Conservation (phyloP, 2,113 vertebrate species). For the Calonectris borealis region DNA sequence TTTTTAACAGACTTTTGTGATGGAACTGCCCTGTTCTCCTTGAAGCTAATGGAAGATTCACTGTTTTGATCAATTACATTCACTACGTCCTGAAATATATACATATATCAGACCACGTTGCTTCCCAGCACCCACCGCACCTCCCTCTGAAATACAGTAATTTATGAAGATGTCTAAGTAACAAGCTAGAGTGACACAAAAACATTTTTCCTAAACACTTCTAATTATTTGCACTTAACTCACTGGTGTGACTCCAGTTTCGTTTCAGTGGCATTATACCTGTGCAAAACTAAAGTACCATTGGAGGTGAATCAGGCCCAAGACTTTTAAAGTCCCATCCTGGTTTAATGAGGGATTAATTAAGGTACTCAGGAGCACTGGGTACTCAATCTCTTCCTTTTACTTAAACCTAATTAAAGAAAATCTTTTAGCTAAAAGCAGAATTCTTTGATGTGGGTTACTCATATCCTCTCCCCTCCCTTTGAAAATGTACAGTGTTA, state of each 20-base stretch:
- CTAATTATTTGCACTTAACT: not conserved
- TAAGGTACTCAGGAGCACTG: not conserved
- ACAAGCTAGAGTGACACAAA: not conserved
- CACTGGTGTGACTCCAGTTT: not conserved
- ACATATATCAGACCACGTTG: not conserved
- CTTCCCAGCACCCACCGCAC: not conserved
- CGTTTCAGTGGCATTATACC: not conserved
- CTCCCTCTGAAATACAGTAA: not conserved
- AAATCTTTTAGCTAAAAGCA: not conserved
- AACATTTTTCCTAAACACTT: not conserved
- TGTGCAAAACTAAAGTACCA: not conserved
- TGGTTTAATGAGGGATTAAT: conserved; percentile 7
- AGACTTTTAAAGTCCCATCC: not conserved
- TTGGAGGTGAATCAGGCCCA: not conserved
- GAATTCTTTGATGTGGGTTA: conserved; percentile 4
- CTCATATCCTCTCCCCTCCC: not conserved
- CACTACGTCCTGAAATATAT: not conserved
- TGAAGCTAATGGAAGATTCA: not conserved
- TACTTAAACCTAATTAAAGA: not conserved
- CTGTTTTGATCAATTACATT: not conserved
- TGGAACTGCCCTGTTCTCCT: not conserved
- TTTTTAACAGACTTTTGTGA: not conserved
- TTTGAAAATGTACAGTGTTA: conserved; percentile 1
- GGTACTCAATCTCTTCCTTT: not conserved
- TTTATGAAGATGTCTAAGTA: not conserved